These are phyloP conservation scores for Keiferia lycopersicella DNA, from an alignment of 2,888 invertebrate genomes.

Conservation along the genomic window DNA sequence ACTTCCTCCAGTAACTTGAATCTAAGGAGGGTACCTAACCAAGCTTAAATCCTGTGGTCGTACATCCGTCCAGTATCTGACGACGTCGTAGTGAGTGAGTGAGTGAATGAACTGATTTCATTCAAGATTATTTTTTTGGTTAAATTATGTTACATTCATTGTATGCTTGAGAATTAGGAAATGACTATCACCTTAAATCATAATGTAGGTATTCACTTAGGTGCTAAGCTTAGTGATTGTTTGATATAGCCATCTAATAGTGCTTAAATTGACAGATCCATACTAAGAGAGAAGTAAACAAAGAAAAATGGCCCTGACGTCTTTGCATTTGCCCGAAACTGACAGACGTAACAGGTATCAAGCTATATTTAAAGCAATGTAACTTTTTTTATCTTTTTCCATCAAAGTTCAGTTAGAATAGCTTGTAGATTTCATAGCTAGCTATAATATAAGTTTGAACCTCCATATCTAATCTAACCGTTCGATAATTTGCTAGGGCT, in stretches of 20 bases:
- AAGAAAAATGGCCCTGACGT: too few relatives aligned
- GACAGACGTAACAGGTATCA: too few relatives aligned
- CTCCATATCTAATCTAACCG: neutral
- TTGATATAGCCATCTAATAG: too few relatives aligned
- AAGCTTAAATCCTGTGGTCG: constrained; percentile 34
- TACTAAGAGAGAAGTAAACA: too few relatives aligned
- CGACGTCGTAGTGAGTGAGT: neutral
- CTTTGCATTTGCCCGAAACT: too few relatives aligned
- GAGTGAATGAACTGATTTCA: constrained; percentile 10
- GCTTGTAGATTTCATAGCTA: neutral
- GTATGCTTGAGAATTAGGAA: neutral
- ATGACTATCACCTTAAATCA: too few relatives aligned
- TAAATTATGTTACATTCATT: neutral
- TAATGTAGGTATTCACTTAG: too few relatives aligned
- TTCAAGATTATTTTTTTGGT: neutral
- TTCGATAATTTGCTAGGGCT: neutral
- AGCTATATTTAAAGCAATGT: too few relatives aligned
- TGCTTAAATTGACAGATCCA: too few relatives aligned
- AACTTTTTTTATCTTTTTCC: too few relatives aligned
- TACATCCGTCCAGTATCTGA: constrained; percentile 27
- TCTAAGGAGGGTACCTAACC: constrained; percentile 23
- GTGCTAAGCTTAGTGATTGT: too few relatives aligned
- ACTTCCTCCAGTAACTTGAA: constrained; percentile 1
- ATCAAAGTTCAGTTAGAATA: too few relatives aligned
- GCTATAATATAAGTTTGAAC: neutral